Percentiles rank a stretch among this genome's conserved stretches.
phyloP scores from a whole-genome alignment of 1,140 invertebrate genomes.

The Nomia melanderi region DNA sequence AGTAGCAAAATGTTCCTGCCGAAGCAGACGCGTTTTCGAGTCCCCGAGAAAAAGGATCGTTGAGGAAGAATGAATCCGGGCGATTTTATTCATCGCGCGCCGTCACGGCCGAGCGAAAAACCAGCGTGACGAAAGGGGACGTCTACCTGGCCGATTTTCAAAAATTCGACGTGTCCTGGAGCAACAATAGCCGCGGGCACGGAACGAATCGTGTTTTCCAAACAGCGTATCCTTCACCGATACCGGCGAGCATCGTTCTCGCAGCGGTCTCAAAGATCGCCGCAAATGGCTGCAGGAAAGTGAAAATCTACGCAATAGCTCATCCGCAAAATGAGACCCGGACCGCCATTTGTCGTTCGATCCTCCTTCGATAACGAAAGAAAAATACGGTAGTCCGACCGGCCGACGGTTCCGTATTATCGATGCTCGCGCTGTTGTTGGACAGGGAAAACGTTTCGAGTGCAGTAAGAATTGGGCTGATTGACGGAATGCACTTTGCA shows the following conservation, averaged over 20 bases:
- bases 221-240: slow-evolving; percentile 53
- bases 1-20: too few species aligned
- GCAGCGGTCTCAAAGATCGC: slow-evolving; percentile 36
- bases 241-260: slow-evolving; percentile 1
- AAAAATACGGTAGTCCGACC: slow-evolving; percentile 24
- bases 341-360: slow-evolving; percentile 56
- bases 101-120: slow-evolving; percentile 18
- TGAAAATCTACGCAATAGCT: slow-evolving; percentile 62
- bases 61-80: neutral
- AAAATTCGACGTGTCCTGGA: slow-evolving; percentile 51
- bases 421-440: slow-evolving; percentile 22
- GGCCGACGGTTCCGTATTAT: slow-evolving; percentile 20
- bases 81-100: slow-evolving; percentile 7
- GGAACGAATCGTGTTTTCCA: slow-evolving; percentile 72
- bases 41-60: neutral
- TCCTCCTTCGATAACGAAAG: slow-evolving; percentile 52
- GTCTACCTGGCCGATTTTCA: slow-evolving; percentile 60
- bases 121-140: slow-evolving; percentile 44
- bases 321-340: slow-evolving; percentile 42
- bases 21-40: neutral
- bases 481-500: neutral
- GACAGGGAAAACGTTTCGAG: slow-evolving; percentile 13
- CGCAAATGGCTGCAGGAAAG: slow-evolving; percentile 54
- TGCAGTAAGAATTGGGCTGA: neutral
- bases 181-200: slow-evolving; percentile 50